phyloP scores from a whole-genome alignment of 2,113 vertebrate species.

The Dolichallabes microphthalmus region DNA sequence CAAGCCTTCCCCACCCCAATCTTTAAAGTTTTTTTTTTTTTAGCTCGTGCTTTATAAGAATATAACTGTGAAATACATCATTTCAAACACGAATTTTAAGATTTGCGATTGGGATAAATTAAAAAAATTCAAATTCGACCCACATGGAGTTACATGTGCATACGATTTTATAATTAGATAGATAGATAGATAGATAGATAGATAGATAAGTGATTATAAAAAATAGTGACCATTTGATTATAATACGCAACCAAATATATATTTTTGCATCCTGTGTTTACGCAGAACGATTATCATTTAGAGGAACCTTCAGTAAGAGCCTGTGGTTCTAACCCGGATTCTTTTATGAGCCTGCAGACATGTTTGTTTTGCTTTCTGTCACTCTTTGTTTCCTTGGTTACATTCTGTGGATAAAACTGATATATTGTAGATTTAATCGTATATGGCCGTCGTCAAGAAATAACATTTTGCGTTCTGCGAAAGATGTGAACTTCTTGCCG shows the following conservation, averaged over 20 bases:
- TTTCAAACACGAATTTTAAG: neutral
- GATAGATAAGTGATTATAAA: too few relatives aligned
- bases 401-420: constrained; percentile 59
- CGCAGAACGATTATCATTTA: neutral
- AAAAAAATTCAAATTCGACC: neutral
- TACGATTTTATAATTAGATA: too few relatives aligned
- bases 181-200: too few relatives aligned
- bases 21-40: neutral
- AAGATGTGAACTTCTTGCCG: neutral
- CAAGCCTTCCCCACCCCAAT: constrained; percentile 50
- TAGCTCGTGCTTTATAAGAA: too few relatives aligned
- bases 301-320: constrained; percentile 59
- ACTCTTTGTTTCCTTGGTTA: constrained; percentile 53
- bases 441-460: neutral
- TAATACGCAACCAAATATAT: neutral
- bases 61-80: neutral
- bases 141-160: too few relatives aligned
- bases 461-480: neutral
- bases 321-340: constrained; percentile 63
- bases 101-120: neutral
- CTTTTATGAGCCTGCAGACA: constrained; percentile 64
- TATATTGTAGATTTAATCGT: constrained; percentile 53
- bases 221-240: too few relatives aligned
- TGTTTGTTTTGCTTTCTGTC: constrained; percentile 60
- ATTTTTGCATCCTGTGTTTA: neutral